Evolutionary conservation across 1,140 invertebrate genomes (phyloP), one percentile per base, ranked within the genome.

Genomic region (Mylabris phalerata): DNA sequence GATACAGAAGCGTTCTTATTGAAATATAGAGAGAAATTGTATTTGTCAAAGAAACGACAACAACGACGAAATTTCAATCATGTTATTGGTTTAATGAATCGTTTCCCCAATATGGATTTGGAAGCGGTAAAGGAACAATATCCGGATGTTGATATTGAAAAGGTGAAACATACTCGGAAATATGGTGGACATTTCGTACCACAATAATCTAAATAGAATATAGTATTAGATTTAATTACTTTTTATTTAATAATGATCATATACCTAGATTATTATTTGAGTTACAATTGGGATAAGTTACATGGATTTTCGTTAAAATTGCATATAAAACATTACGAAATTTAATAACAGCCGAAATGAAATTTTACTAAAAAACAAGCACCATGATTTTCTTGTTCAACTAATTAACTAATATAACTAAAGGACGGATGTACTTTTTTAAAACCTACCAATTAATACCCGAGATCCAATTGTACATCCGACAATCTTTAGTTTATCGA

Each of bases 81-180:
- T 70, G 88, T 90, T 1, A 78, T 82, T 68, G 73, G 79, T 39
- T 71, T 92, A 24, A 62, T 93, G 9, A 85, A 84, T 59, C 75
- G 82, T 49, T 93, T 88, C 73, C 90, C 90, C 9, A 78, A 93
- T 68, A 73, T 90, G 67, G 85, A 92, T 72, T 69, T 85, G 67
- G 81, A 87, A 59, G 77, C 82, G 48, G 59, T 94, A 9, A 82
- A 87, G 73, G 75, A 82, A 61, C 75, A 87, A 69, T 93, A 86
- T 78, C 91, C 92, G 9, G 73, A 85, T 73, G 83, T 90, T 10
- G 79, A 93, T 74, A 75, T 93, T 57, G 82, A 89, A 57, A 84
- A 81, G 74, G 71, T 83, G 0, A 81, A 78, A 64, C 66, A 68
- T 3, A 70, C 67, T 44, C 79, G 77, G 59, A 83, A 80, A 73